A percentile compares a stretch with the other conserved stretches of the same genome.
Conservation (phyloP, 2,888 invertebrate genomes). For the Daptonema setosum region DNA sequence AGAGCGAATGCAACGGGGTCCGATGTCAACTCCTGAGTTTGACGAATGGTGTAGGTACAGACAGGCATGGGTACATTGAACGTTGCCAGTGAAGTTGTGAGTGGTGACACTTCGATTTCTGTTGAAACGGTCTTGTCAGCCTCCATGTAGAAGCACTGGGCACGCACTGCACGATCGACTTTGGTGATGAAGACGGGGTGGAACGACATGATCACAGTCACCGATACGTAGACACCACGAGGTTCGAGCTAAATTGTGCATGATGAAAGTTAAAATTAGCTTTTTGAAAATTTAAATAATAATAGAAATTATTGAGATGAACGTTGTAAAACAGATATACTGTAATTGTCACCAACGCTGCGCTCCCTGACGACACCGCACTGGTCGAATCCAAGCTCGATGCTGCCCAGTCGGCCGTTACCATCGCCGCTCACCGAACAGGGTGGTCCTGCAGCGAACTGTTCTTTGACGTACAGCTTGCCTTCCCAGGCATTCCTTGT, state of each 20-base stretch:
- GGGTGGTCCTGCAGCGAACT: constrained; percentile 18
- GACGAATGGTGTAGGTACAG: background rate
- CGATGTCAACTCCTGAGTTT: background rate
- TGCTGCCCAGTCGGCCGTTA: constrained; percentile 16
- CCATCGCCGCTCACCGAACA: constrained; percentile 8
- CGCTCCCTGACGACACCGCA: constrained; percentile 25
- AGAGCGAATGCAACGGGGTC: background rate
- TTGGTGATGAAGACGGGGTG: constrained; percentile 7
- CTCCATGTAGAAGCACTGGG: background rate
- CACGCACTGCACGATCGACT: background rate
- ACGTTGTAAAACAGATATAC: background rate
- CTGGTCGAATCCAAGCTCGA: constrained; percentile 25
- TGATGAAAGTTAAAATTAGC: too few species aligned
- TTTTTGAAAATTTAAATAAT: too few species aligned
- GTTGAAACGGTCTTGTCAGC: background rate
- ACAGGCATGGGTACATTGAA: background rate
- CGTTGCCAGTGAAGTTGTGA: background rate
- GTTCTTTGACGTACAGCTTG: constrained; percentile 21
- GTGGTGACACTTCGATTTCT: background rate
- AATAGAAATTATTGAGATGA: too few species aligned
- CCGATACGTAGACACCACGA: constrained; percentile 5
- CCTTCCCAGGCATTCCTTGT: constrained; percentile 21
- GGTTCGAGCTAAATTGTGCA: constrained; percentile 10
- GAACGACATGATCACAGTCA: constrained; percentile 6
- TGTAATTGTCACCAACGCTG: constrained; percentile 9